A percentile compares a stretch with the other conserved stretches of the same genome.
Evolutionary conservation across 1,140 invertebrate species (phyloP).

Genomic region (Apocrypta bakeri): DNA sequence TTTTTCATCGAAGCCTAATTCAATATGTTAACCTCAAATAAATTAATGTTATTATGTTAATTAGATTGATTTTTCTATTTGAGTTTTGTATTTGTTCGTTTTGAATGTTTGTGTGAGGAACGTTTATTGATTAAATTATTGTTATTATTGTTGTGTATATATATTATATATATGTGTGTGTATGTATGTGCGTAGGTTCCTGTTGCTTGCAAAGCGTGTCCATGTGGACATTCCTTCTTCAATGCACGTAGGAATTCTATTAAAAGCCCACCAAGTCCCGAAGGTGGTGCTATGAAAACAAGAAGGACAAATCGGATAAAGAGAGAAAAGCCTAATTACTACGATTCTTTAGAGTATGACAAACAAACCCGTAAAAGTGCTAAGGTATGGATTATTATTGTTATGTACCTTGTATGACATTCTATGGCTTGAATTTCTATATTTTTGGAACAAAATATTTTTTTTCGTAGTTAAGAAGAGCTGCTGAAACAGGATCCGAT

Average conservation of each 20-base stretch:
- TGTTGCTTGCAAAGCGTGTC: constrained; percentile 87
- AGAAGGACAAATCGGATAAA: constrained; percentile 84
- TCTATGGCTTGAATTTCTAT: not conserved
- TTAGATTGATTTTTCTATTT: not conserved
- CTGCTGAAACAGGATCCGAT: constrained; percentile 72
- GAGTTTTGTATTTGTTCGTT: not conserved
- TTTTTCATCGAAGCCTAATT: constrained; percentile 44
- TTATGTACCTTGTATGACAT: constrained; percentile 10
- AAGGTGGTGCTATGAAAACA: constrained; percentile 70
- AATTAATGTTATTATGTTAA: constrained; percentile 20
- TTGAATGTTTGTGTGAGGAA: not conserved
- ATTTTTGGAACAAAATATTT: too few relatives aligned
- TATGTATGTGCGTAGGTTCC: constrained; percentile 77
- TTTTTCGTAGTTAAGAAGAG: constrained; percentile 70
- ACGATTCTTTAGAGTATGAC: constrained; percentile 86
- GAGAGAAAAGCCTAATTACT: constrained; percentile 87
- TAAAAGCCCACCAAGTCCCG: constrained; percentile 72
- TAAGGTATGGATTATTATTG: constrained; percentile 60
- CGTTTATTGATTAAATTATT: not conserved
- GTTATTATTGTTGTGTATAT: constrained; percentile 28
- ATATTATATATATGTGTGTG: constrained; percentile 40
- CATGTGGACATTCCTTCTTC: constrained; percentile 86
- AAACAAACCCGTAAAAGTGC: constrained; percentile 79
- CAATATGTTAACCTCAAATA: constrained; percentile 22
- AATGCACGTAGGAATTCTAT: constrained; percentile 78